Conservation (phyloP, 2,797 vertebrate genomes). For the Pipistrellus pipistrellus region DNA sequence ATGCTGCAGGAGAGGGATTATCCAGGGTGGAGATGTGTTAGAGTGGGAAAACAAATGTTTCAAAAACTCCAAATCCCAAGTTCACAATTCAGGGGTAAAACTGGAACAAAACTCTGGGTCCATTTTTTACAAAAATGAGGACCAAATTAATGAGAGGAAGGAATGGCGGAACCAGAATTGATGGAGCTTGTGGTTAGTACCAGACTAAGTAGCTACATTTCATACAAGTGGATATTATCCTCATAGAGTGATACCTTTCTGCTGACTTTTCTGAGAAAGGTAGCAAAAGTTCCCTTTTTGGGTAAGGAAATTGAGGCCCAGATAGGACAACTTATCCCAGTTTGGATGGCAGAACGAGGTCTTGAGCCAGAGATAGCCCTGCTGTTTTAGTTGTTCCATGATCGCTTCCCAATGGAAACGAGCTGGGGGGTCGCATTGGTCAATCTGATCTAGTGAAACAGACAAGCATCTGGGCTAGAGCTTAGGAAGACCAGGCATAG, state of each 20-base stretch:
- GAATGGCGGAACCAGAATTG: not conserved
- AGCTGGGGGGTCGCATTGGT: no score
- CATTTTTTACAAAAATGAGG: constrained; percentile 15
- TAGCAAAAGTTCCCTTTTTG: not conserved
- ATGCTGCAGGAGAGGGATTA: not conserved
- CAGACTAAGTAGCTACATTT: not conserved
- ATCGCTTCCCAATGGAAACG: not conserved
- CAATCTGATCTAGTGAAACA: not conserved
- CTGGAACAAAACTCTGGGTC: no score
- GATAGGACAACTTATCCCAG: not conserved
- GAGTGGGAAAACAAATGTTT: not conserved
- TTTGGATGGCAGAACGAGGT: not conserved
- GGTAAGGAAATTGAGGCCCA: not conserved
- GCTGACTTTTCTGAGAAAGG: constrained; percentile 10
- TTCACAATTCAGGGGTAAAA: no score
- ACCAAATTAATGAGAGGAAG: not conserved
- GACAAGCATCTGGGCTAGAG: not conserved
- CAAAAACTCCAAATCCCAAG: not conserved
- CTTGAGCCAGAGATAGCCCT: not conserved
- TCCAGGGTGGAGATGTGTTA: not conserved
- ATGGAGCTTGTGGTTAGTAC: not conserved
- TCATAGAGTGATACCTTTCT: constrained; percentile 23
- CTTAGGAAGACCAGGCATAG: not conserved
- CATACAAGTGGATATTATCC: not conserved
- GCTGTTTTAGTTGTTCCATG: not conserved